Evolutionary conservation across 2,797 vertebrate genomes (phyloP).

Genomic region (Tragelaphus eurycerus): DNA sequence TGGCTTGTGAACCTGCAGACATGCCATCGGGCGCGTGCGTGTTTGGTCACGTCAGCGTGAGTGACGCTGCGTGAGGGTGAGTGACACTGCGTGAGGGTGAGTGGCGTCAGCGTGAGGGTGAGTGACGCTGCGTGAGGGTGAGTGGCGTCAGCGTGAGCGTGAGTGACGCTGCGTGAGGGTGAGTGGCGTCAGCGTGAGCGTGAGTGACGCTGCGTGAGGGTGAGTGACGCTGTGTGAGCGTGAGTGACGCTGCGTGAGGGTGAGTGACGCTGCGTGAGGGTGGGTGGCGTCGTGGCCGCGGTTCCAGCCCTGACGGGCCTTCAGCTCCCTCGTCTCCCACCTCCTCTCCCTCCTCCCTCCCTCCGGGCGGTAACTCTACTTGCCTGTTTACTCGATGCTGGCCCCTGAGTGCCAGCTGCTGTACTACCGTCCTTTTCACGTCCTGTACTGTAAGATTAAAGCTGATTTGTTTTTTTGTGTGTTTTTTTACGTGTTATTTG

Average conservation of each 20-base stretch:
- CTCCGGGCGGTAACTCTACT: fast-evolving
- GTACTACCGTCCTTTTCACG: neutral
- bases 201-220: fast-evolving
- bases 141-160: too few relatives aligned
- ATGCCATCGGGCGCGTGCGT: fast-evolving
- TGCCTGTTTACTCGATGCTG: fast-evolving
- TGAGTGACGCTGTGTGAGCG: too few relatives aligned
- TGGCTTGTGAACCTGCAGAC: neutral
- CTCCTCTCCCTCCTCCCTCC: fast-evolving
- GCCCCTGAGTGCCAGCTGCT: neutral
- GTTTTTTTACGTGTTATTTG: neutral
- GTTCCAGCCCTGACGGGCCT: neutral
- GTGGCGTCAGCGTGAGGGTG: too few relatives aligned
- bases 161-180: too few relatives aligned
- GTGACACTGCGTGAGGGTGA: too few relatives aligned
- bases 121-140: too few relatives aligned
- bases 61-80: too few relatives aligned
- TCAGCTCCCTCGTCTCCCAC: fast-evolving
- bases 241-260: too few relatives aligned
- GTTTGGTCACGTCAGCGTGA: fast-evolving
- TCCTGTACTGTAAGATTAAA: neutral
- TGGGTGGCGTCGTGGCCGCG: too few relatives aligned
- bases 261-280: too few relatives aligned
- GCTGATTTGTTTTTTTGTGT: neutral
- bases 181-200: too few relatives aligned